These are phyloP conservation scores for Lepus timidus DNA, from an alignment of 2,113 vertebrate species.

Conservation along the genomic window DNA sequence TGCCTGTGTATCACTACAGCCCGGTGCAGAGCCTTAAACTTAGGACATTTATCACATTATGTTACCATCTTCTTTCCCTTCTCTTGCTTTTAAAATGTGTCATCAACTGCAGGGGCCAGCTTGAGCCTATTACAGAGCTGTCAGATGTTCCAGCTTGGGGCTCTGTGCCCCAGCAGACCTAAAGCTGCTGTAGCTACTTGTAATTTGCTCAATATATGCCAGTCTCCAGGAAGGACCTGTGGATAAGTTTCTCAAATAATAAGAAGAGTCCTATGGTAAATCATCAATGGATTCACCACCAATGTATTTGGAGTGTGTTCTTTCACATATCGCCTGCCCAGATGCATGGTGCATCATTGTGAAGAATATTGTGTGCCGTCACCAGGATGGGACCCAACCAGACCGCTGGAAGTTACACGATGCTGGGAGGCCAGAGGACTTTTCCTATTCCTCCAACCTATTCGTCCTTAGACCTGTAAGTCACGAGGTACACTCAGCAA, in stretches of 20 bases:
- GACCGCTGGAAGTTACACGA: neutral
- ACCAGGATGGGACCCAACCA: neutral
- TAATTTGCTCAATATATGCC: neutral
- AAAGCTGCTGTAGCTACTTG: neutral
- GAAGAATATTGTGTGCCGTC: neutral
- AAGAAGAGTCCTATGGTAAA: constrained; percentile 69
- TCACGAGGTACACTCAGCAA: neutral
- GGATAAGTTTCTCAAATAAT: constrained; percentile 70
- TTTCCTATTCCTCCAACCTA: neutral
- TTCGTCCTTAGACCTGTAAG: neutral
- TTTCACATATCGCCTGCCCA: constrained; percentile 71
- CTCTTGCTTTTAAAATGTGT: neutral
- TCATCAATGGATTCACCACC: constrained; percentile 75
- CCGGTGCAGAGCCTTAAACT: constrained; percentile 15
- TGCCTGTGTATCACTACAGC: neutral
- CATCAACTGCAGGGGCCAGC: neutral
- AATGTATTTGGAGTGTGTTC: constrained; percentile 44
- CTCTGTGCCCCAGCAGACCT: neutral
- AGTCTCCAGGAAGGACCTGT: constrained; percentile 8
- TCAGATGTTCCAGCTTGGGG: neutral
- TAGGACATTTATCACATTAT: constrained; percentile 33
- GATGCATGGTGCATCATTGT: constrained; percentile 19
- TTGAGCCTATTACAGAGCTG: neutral
- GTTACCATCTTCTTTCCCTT: neutral
- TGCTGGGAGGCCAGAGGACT: neutral